phyloP scores from a whole-genome alignment of 1,140 invertebrate species.

The Streblospio benedicti region DNA sequence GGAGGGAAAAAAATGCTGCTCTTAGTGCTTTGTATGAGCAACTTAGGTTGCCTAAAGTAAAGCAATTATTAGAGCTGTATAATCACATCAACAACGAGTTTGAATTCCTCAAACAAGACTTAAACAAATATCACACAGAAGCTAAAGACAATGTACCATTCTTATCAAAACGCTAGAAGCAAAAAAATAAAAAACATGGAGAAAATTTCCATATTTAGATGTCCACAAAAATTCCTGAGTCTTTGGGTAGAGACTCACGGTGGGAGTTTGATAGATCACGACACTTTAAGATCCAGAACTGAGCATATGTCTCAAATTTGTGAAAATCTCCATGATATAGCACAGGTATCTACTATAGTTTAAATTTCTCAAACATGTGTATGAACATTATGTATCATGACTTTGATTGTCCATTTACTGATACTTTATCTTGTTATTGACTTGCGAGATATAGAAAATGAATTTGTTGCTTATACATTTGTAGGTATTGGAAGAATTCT shows the following conservation, averaged over 20 bases:
- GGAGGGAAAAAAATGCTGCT: conserved; percentile 66
- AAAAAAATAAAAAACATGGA: conserved; percentile 66
- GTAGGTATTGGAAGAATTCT: conserved; percentile 70
- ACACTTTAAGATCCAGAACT: conserved; percentile 69
- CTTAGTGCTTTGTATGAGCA: conserved; percentile 71
- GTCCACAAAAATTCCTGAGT: conserved; percentile 71
- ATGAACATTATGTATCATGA: background rate
- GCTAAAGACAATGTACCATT: conserved; percentile 77
- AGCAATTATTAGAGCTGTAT: conserved; percentile 55
- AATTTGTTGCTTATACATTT: conserved; percentile 10
- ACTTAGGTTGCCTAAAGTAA: conserved; percentile 60
- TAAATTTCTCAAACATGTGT: background rate
- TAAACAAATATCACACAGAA: conserved; percentile 62
- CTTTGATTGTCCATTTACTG: background rate
- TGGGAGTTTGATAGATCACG: conserved; percentile 82
- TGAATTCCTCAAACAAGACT: conserved; percentile 38
- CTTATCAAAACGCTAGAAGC: conserved; percentile 65
- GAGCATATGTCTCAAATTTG: conserved; percentile 75
- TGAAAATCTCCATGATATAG: conserved; percentile 63
- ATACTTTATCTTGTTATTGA: background rate
- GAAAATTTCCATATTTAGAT: conserved; percentile 58
- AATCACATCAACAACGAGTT: conserved; percentile 38
- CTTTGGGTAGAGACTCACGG: conserved; percentile 66
- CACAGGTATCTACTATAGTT: conserved; percentile 51
- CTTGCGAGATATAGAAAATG: background rate